Conservation (phyloP, 1,140 invertebrate species). For the Diabrotica undecimpunctata region DNA sequence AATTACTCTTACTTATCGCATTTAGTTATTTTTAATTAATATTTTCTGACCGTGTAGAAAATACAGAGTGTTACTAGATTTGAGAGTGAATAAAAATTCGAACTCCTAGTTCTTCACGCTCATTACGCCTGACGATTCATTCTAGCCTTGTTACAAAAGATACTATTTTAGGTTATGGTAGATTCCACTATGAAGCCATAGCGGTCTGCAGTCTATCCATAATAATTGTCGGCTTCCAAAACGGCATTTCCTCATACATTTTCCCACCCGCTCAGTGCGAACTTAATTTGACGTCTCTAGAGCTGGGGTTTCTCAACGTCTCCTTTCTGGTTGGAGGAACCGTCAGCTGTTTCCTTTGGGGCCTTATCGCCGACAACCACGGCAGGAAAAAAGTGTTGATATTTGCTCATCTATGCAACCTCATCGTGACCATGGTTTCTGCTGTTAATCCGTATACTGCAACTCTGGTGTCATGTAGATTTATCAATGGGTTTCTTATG, state of each 20-base stretch:
- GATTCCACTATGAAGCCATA: constrained; percentile 42
- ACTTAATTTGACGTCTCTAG: constrained; percentile 39
- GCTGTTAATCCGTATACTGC: constrained; percentile 48
- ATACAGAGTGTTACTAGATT: too few relatives aligned
- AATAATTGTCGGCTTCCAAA: constrained; percentile 53
- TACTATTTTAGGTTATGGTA: constrained; percentile 43
- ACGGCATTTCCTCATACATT: constrained; percentile 57
- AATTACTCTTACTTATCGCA: too few relatives aligned
- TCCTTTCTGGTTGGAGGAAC: constrained; percentile 45
- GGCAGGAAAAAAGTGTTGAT: constrained; percentile 53
- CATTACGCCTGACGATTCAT: too few relatives aligned
- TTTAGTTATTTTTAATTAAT: too few relatives aligned
- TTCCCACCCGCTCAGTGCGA: constrained; percentile 48
- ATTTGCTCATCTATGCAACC: constrained; percentile 56
- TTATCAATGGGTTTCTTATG: constrained; percentile 53
- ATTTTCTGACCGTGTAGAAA: too few relatives aligned
- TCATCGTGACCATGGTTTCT: constrained; percentile 51
- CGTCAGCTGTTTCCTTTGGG: constrained; percentile 44
- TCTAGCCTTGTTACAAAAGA: neutral
- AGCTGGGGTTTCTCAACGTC: constrained; percentile 43
- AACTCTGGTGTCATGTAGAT: constrained; percentile 49
- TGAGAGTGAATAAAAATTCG: too few relatives aligned
- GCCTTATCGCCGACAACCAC: constrained; percentile 42
- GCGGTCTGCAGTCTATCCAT: constrained; percentile 44
- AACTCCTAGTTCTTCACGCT: too few relatives aligned